Percentiles rank a stretch among this genome's conserved stretches.
phyloP scores from a whole-genome alignment of 2,888 invertebrate genomes.

The Arge pagana region DNA sequence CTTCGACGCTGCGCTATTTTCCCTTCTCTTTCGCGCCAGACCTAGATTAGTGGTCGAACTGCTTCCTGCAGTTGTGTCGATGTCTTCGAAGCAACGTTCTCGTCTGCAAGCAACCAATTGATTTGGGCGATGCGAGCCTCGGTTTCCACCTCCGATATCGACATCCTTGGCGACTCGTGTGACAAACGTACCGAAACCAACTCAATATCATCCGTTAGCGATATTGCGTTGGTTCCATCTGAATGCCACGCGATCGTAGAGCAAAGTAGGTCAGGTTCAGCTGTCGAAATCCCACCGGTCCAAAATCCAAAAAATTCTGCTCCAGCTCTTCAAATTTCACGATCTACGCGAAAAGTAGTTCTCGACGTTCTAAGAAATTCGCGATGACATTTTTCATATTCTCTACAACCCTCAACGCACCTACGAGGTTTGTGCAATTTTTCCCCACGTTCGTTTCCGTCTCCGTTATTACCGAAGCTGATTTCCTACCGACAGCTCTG shows the following conservation, averaged over 20 bases:
- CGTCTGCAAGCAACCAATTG: too few species aligned
- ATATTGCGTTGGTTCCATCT: constrained; percentile 5
- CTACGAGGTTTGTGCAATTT: background rate
- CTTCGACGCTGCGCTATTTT: too few species aligned
- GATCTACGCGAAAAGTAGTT: background rate
- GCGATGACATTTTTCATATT: too few species aligned
- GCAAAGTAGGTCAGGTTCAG: too few species aligned
- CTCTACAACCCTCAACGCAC: too few species aligned
- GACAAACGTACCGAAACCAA: constrained; percentile 8
- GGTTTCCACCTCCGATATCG: background rate
- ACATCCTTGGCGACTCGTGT: constrained; percentile 11
- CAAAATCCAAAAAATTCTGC: background rate
- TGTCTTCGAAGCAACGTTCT: too few species aligned
- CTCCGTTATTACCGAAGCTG: too few species aligned
- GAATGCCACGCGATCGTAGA: background rate
- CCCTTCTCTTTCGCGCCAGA: background rate
- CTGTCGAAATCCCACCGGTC: too few species aligned
- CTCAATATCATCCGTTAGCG: constrained; percentile 6
- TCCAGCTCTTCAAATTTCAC: background rate
- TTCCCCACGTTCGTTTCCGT: background rate
- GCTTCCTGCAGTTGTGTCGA: too few species aligned
- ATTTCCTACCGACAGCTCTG: too few species aligned
- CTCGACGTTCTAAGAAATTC: too few species aligned
- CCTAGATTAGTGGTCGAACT: too few species aligned
- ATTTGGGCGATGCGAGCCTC: constrained; percentile 6